phyloP scores from a whole-genome alignment of 2,888 invertebrate genomes.

The Charanyca ferruginea region DNA sequence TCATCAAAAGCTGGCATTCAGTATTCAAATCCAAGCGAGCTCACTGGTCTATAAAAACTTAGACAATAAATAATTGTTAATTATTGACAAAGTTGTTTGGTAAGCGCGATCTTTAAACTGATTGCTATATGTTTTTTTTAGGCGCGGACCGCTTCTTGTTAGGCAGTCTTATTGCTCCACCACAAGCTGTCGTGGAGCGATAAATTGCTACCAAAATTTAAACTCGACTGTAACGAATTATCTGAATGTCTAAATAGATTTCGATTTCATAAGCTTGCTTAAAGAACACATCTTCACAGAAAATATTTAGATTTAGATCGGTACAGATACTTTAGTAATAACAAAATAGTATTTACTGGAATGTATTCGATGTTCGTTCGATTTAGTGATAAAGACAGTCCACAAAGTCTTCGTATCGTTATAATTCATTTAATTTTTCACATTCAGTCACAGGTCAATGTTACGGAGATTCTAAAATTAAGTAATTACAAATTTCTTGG shows the following conservation, averaged over 20 bases:
- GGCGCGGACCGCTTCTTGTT: background rate
- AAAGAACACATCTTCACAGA: slow-evolving; percentile 15
- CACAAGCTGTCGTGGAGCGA: background rate
- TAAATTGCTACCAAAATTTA: background rate
- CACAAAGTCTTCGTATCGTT: background rate
- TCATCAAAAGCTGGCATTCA: background rate
- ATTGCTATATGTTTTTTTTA: slow-evolving; percentile 4
- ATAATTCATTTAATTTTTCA: background rate
- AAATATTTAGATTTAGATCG: slow-evolving; percentile 4
- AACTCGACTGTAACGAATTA: background rate
- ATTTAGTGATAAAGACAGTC: slow-evolving; percentile 27
- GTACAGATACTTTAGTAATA: slow-evolving; percentile 19
- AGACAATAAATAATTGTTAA: background rate
- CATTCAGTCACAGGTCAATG: background rate
- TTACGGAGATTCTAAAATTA: too few relatives aligned
- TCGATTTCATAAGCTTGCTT: background rate
- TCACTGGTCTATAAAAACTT: background rate
- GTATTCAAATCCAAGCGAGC: slow-evolving; percentile 5
- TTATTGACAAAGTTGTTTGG: background rate
- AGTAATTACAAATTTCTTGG: background rate
- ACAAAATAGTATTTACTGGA: slow-evolving; percentile 67
- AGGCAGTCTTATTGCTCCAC: background rate
- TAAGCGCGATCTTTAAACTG: slow-evolving; percentile 9
- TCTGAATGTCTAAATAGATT: background rate
- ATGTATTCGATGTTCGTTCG: slow-evolving; percentile 81